phyloP scores from a whole-genome alignment of 2,888 invertebrate species.

The Corbicula japonica region DNA sequence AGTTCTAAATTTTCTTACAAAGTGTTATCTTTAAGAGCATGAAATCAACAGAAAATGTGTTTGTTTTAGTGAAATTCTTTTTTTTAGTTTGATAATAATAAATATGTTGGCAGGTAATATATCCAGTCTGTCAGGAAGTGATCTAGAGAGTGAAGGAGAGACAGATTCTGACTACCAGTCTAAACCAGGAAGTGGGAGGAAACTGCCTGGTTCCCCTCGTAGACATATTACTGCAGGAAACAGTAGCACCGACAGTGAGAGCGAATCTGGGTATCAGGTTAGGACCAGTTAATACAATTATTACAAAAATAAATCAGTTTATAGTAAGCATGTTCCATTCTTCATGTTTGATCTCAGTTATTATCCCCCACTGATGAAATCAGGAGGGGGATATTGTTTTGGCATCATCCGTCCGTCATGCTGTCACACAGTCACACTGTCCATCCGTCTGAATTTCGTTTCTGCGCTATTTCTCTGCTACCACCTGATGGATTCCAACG shows the following conservation, averaged over 20 bases:
- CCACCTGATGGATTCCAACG: too few species aligned
- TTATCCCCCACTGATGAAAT: too few species aligned
- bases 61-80: neutral
- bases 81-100: neutral
- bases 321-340: too few species aligned
- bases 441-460: too few species aligned
- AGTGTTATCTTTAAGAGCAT: too few species aligned
- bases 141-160: constrained; percentile 81
- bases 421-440: too few species aligned
- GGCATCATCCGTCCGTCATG: too few species aligned
- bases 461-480: too few species aligned
- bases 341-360: too few species aligned
- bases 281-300: neutral
- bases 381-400: too few species aligned
- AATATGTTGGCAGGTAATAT: constrained; percentile 88
- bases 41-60: neutral
- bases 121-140: constrained; percentile 91
- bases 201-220: constrained; percentile 57
- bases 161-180: constrained; percentile 44
- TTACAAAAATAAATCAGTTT: too few species aligned
- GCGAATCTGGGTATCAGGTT: constrained; percentile 57
- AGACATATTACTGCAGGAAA: constrained; percentile 42
- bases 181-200: constrained; percentile 31
- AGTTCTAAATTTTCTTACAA: too few species aligned
- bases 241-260: constrained; percentile 75